Conservation (phyloP, 2,888 invertebrate genomes). For the Brachylomia viminalis region DNA sequence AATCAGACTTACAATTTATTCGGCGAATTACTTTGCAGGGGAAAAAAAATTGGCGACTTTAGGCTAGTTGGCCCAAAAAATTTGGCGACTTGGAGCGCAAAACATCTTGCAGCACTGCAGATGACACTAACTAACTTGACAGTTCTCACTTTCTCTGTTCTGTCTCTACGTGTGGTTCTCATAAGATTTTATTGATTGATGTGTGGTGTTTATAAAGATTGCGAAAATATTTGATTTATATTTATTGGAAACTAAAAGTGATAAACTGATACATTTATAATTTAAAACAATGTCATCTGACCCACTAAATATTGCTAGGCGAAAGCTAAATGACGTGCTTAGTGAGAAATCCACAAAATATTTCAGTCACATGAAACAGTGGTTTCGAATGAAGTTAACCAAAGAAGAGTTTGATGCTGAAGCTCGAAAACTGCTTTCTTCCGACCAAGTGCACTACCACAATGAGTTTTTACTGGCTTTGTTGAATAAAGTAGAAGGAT, state of each 20-base stretch:
- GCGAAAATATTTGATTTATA: background rate
- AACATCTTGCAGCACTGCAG: too few species aligned
- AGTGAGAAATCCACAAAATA: conserved; percentile 93
- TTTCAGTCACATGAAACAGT: conserved; percentile 93
- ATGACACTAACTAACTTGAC: background rate
- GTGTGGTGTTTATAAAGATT: background rate
- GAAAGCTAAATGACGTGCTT: conserved; percentile 91
- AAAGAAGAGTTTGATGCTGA: conserved; percentile 96
- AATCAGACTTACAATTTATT: too few species aligned
- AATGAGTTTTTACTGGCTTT: conserved; percentile 96
- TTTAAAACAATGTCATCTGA: conserved; percentile 79
- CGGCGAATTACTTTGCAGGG: too few species aligned
- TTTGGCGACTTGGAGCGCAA: too few species aligned
- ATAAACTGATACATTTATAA: background rate
- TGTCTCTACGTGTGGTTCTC: too few species aligned
- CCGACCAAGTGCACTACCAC: conserved; percentile 95
- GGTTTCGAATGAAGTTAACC: conserved; percentile 94
- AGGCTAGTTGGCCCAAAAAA: too few species aligned
- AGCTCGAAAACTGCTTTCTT: conserved; percentile 93
- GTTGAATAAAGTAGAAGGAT: conserved; percentile 93
- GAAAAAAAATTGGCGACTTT: too few species aligned
- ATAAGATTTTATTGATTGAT: background rate
- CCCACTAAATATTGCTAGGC: conserved; percentile 90
- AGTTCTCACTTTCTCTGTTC: background rate
- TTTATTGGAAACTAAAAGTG: background rate